phyloP scores from a whole-genome alignment of 2,888 invertebrate genomes.

The Oxyscelio sp. region DNA sequence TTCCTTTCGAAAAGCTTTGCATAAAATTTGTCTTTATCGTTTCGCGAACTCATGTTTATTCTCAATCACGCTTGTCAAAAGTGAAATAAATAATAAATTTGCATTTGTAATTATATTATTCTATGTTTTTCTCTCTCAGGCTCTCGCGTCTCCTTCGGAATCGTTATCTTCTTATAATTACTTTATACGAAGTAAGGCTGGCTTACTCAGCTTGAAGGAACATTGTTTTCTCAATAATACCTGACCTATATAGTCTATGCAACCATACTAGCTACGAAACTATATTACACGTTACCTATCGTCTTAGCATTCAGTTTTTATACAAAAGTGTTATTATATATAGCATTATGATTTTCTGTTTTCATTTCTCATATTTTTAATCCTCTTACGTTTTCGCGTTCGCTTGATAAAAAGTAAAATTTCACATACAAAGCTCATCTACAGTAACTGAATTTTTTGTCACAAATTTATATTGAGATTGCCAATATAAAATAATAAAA shows the following conservation, averaged over 20 bases:
- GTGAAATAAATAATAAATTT: conserved; percentile 59
- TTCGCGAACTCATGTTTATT: background rate
- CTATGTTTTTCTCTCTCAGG: conserved; percentile 35
- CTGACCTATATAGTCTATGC: conserved; percentile 76
- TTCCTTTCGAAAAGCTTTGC: conserved; percentile 39
- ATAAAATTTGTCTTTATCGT: background rate
- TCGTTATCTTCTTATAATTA: conserved; percentile 75
- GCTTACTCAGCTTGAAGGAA: conserved; percentile 88
- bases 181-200: conserved; percentile 86
- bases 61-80: conserved; percentile 26
- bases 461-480: background rate
- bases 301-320: conserved; percentile 62
- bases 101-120: conserved; percentile 50
- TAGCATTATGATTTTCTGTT: conserved; percentile 44
- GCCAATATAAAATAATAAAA: background rate
- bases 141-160: conserved; percentile 58
- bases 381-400: conserved; percentile 52
- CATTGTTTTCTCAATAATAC: conserved; percentile 85
- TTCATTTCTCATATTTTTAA: too few species aligned
- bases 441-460: too few species aligned
- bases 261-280: conserved; percentile 67
- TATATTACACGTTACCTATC: conserved; percentile 66
- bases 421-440: background rate
- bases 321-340: conserved; percentile 71
- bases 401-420: background rate